Evolutionary conservation across 2,797 vertebrate species (phyloP).

Genomic region (Ptychobarbus kaznakovi): DNA sequence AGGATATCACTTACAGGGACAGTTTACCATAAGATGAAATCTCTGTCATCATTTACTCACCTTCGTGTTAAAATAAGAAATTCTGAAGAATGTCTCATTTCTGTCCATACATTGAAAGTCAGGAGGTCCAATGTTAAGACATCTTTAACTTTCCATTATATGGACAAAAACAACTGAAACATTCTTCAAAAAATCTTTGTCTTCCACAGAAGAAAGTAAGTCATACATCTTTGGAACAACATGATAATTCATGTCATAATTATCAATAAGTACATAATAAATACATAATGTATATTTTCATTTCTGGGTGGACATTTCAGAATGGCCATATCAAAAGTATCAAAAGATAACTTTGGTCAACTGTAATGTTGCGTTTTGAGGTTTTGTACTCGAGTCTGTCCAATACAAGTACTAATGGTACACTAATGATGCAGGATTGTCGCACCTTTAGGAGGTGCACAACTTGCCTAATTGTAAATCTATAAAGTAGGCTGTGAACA

Average conservation of each 20-base stretch:
- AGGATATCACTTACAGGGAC: neutral
- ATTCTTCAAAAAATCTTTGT: neutral
- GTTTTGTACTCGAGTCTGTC: neutral
- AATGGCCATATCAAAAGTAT: neutral
- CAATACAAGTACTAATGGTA: neutral
- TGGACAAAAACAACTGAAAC: neutral
- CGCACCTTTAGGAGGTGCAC: slow-evolving; percentile 23
- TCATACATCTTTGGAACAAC: neutral
- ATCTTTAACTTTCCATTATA: neutral
- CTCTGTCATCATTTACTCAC: neutral
- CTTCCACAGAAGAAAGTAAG: neutral
- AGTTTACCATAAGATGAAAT: neutral
- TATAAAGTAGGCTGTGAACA: slow-evolving; percentile 19
- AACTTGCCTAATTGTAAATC: slow-evolving; percentile 27
- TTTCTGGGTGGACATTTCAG: neutral
- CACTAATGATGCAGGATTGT: slow-evolving; percentile 9
- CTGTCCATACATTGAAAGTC: neutral
- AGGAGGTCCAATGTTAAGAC: neutral
- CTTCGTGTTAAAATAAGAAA: neutral
- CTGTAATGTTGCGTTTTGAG: neutral
- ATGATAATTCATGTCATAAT: neutral
- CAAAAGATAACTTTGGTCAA: neutral
- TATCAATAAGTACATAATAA: too few species aligned
- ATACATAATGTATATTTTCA: neutral
- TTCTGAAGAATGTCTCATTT: neutral